These are phyloP conservation scores for Myotis daubentonii DNA, from an alignment of 2,797 vertebrate genomes.

Conservation along the genomic window DNA sequence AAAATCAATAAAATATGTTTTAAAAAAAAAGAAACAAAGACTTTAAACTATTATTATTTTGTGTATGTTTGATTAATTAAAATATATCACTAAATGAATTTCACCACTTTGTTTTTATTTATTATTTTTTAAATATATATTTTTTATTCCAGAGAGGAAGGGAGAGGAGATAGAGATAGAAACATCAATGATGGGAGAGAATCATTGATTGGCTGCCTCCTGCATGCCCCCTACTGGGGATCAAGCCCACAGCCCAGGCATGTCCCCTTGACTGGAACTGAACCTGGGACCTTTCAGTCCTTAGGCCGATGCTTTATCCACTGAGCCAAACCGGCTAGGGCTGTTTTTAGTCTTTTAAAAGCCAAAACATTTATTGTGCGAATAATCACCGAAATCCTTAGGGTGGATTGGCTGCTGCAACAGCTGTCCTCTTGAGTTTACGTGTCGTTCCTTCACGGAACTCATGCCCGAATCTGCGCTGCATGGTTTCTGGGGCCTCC, in stretches of 20 bases:
- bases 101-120: neutral
- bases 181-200: no score
- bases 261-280: no score
- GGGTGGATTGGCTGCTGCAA: neutral
- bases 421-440: neutral
- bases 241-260: no score
- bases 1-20: no score
- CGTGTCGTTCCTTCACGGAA: neutral
- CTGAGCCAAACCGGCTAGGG: no score
- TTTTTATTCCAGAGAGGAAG: no score
- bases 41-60: neutral
- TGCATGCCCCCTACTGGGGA: no score
- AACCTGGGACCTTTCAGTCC: no score
- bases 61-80: neutral
- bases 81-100: neutral
- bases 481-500: neutral
- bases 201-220: no score
- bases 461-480: neutral
- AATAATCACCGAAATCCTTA: neutral
- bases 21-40: conserved; percentile 10
- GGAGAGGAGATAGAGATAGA: no score
- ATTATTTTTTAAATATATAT: no score
- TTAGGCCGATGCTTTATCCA: no score
- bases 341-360: neutral
- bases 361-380: neutral